phyloP scores from a whole-genome alignment of 2,888 invertebrate genomes.

The Clanis bilineata region DNA sequence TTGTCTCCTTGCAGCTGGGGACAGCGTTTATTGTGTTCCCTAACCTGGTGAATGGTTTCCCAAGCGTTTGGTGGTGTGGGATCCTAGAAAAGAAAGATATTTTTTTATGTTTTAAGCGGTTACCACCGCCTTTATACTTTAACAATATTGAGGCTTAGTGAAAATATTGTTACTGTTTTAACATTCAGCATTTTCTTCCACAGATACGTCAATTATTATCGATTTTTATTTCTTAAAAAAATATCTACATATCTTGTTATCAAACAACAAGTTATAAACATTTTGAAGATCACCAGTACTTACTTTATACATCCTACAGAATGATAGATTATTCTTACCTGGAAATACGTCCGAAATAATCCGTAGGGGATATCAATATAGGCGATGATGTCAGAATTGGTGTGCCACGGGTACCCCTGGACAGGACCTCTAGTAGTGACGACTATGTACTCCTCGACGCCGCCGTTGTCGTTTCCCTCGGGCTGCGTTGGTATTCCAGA shows the following conservation, averaged over 20 bases:
- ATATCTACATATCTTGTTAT: no score
- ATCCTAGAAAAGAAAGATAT: conserved; percentile 42
- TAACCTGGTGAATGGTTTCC: conserved; percentile 34
- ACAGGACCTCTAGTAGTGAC: conserved; percentile 51
- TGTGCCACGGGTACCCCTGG: conserved; percentile 39
- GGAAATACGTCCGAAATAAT: conserved; percentile 40
- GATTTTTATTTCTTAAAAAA: no score
- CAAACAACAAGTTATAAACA: no score
- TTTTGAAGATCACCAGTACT: no score
- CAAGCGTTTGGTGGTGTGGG: conserved; percentile 40
- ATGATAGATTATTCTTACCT: no score
- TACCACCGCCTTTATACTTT: no score
- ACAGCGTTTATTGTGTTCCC: conserved; percentile 48
- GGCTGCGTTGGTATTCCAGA: background rate
- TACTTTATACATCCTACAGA: no score
- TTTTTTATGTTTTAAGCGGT: background rate
- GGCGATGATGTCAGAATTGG: conserved; percentile 38
- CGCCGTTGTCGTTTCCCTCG: background rate
- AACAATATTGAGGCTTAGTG: no score
- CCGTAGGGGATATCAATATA: conserved; percentile 66
- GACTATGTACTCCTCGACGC: conserved; percentile 25
- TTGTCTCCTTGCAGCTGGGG: conserved; percentile 49
- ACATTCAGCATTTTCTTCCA: no score
- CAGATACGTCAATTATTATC: no score
- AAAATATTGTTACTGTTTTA: no score